Percentiles rank a stretch among this genome's conserved stretches.
Evolutionary conservation across 1,140 invertebrate species (phyloP).

Genomic region (Telenomus remus): DNA sequence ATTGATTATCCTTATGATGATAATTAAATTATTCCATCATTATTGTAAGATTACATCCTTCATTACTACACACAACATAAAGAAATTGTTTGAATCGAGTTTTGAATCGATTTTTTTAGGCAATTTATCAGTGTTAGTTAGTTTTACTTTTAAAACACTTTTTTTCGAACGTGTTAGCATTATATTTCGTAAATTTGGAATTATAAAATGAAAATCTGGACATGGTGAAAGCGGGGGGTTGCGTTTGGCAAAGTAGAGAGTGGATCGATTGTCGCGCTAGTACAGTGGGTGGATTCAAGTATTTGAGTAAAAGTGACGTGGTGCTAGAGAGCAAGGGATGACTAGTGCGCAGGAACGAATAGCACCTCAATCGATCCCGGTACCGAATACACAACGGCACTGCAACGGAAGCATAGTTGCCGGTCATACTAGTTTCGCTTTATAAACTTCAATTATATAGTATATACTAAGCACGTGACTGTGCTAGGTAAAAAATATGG

Average conservation of each 20-base stretch:
- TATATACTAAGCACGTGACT: conserved; percentile 47
- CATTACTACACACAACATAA: too few relatives aligned
- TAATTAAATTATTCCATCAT: too few relatives aligned
- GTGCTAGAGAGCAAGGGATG: conserved; percentile 32
- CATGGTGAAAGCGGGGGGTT: conserved; percentile 32
- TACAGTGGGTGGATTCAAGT: conserved; percentile 36
- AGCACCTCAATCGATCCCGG: conserved; percentile 63
- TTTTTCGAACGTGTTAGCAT: too few relatives aligned
- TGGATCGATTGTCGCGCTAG: conserved; percentile 38
- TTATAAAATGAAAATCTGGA: conserved; percentile 42
- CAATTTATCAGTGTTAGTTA: too few relatives aligned
- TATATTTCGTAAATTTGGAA: background rate
- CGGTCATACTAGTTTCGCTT: conserved; percentile 51
- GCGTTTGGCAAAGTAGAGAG: conserved; percentile 39
- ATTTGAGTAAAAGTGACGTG: conserved; percentile 56
- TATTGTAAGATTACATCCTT: too few relatives aligned
- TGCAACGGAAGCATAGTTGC: conserved; percentile 29
- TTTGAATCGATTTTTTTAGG: too few relatives aligned
- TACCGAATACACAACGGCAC: conserved; percentile 46
- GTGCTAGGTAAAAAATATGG: too few relatives aligned
- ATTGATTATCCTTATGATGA: background rate
- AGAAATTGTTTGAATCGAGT: too few relatives aligned
- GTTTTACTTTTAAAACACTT: too few relatives aligned
- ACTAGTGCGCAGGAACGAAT: conserved; percentile 58
- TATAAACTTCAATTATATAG: conserved; percentile 34